Evolutionary conservation across 2,113 vertebrate genomes (phyloP).

Genomic region (Uria lomvia): DNA sequence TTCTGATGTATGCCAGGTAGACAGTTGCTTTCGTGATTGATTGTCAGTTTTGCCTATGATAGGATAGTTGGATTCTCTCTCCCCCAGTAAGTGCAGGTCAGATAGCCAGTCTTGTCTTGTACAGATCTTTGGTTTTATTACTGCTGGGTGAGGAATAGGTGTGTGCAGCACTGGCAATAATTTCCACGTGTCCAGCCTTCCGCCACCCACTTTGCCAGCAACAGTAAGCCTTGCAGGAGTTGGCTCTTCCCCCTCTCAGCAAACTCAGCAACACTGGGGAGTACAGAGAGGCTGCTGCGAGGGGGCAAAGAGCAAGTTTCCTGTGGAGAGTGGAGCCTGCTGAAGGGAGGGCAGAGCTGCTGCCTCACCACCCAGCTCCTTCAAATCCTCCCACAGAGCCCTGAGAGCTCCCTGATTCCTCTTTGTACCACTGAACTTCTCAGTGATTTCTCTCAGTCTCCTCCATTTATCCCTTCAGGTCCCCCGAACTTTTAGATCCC

Average conservation of each 20-base stretch:
- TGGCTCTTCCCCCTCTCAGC: neutral
- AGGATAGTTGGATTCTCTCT: neutral
- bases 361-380: neutral
- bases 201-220: neutral
- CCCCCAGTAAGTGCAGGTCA: accelerated
- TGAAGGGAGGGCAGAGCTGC: neutral
- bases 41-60: neutral
- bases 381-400: neutral
- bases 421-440: neutral
- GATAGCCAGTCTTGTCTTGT: neutral
- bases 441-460: neutral
- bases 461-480: neutral
- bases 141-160: neutral
- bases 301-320: neutral
- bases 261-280: neutral
- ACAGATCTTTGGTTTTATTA: neutral
- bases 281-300: neutral
- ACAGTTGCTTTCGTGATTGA: neutral
- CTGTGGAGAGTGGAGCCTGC: neutral
- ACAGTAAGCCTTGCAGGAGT: neutral
- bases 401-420: neutral
- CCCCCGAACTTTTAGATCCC: neutral
- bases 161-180: neutral
- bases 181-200: neutral
- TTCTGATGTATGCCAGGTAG: neutral